Evolutionary conservation across 2,113 vertebrate genomes (phyloP).

Genomic region (Syrrhaptes paradoxus): DNA sequence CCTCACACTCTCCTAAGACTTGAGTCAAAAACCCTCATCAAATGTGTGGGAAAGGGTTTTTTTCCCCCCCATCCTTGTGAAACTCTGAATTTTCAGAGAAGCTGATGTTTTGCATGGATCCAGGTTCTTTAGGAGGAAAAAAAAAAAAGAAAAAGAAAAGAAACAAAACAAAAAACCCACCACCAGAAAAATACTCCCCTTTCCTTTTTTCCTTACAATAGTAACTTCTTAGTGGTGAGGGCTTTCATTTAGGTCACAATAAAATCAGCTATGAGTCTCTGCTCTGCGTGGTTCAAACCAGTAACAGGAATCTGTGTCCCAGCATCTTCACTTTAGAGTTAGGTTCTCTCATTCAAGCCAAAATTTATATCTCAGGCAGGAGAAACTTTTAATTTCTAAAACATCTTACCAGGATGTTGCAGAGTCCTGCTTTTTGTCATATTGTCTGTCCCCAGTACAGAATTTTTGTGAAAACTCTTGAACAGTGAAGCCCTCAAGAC

Average conservation of each 20-base stretch:
- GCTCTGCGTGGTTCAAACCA: slow-evolving; percentile 6
- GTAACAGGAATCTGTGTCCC: not conserved
- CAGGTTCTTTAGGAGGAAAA: not conserved
- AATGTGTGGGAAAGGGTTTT: not conserved
- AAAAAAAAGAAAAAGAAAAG: not conserved
- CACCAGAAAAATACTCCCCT: not conserved
- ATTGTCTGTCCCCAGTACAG: not conserved
- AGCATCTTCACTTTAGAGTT: not conserved
- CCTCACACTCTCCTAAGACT: not conserved
- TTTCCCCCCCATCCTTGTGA: not conserved
- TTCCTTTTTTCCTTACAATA: not conserved
- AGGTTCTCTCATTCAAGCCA: slow-evolving; percentile 22
- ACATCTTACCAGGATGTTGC: not conserved
- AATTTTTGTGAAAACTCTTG: slow-evolving; percentile 1
- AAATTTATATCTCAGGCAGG: slow-evolving; percentile 19
- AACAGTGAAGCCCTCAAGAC: not conserved
- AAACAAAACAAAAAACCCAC: not conserved
- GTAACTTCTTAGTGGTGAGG: not conserved
- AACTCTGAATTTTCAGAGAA: not conserved
- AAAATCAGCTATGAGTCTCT: not conserved
- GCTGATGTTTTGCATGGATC: not conserved
- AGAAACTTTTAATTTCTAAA: slow-evolving; percentile 23
- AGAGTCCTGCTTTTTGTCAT: not conserved
- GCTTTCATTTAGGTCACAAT: not conserved
- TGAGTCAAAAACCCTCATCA: not conserved